Evolutionary conservation across 2,797 vertebrate genomes (phyloP).

Genomic region (Somateria mollissima): DNA sequence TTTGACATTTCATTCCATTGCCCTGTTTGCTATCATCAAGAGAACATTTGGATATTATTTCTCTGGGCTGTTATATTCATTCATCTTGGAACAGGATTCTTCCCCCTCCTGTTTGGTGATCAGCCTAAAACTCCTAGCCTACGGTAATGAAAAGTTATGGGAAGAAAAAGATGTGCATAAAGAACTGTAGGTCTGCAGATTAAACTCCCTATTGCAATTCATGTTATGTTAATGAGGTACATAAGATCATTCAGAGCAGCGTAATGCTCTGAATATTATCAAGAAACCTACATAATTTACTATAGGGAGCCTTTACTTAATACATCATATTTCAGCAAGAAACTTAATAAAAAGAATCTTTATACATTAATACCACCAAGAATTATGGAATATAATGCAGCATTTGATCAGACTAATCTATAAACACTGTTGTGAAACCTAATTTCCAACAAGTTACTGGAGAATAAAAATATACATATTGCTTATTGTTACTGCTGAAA

Average conservation of each 20-base stretch:
- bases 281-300: constrained; percentile 51
- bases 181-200: constrained; percentile 13
- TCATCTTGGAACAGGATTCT: neutral
- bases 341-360: constrained; percentile 69
- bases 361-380: constrained; percentile 42
- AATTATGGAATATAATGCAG: neutral
- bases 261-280: constrained; percentile 42
- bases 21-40: neutral
- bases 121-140: constrained; percentile 8
- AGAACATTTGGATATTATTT: neutral
- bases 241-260: constrained; percentile 9
- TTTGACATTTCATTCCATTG: neutral
- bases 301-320: constrained; percentile 51
- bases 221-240: constrained; percentile 47
- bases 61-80: neutral
- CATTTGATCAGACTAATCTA: constrained; percentile 32
- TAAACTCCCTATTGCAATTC: constrained; percentile 49
- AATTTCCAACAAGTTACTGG: constrained; percentile 36
- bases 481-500: constrained; percentile 30
- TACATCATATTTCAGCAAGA: constrained; percentile 50
- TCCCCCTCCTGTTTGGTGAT: neutral
- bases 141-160: constrained; percentile 17
- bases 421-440: constrained; percentile 36
- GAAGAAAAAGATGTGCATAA: constrained; percentile 16
- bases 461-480: constrained; percentile 8